These are phyloP conservation scores for Saccopteryx leptura DNA, from an alignment of 2,113 vertebrate genomes.

Conservation along the genomic window DNA sequence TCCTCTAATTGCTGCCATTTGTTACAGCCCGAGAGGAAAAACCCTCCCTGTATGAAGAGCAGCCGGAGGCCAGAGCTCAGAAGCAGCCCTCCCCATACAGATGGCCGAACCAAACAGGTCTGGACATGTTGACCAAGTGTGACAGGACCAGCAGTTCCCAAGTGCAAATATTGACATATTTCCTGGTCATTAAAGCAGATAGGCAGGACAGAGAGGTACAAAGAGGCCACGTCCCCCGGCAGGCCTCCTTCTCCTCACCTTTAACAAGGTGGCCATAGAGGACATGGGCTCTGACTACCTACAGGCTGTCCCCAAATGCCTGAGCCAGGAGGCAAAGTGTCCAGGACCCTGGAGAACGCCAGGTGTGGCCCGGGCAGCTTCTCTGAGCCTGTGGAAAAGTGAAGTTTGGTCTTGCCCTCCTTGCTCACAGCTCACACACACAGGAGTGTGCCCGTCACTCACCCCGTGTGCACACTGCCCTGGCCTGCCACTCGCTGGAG, in stretches of 20 bases:
- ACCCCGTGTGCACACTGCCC: fast-evolving
- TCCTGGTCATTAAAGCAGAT: slow-evolving; percentile 83
- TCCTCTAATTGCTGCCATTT: not conserved
- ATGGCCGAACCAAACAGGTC: not conserved
- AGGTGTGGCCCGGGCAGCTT: not conserved
- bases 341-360: not conserved
- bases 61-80: not conserved
- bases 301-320: not conserved
- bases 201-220: slow-evolving; percentile 61
- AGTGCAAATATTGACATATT: slow-evolving; percentile 89
- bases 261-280: not conserved
- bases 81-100: not conserved
- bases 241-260: not conserved
- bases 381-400: not conserved
- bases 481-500: not conserved
- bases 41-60: not conserved
- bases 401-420: not conserved
- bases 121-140: slow-evolving; percentile 63
- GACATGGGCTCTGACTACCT: not conserved
- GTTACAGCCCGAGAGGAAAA: not conserved
- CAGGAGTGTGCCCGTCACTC: not conserved
- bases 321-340: not conserved
- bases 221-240: not conserved
- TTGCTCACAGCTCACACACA: not conserved
- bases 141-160: slow-evolving; percentile 70